These are phyloP conservation scores for Tetheella fluctuosa DNA, from an alignment of 2,888 invertebrate genomes.

Conservation along the genomic window DNA sequence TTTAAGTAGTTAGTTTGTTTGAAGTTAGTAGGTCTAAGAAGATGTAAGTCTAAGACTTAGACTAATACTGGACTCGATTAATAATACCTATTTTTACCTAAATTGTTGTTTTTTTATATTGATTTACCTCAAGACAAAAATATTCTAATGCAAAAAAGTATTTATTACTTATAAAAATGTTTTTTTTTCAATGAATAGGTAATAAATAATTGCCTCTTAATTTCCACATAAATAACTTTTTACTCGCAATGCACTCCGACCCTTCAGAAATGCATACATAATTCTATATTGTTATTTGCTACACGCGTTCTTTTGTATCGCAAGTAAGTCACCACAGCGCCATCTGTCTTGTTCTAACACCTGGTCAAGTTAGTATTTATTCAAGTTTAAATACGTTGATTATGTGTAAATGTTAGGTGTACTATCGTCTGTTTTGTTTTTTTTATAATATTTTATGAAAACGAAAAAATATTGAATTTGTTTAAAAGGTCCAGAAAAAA, in stretches of 20 bases:
- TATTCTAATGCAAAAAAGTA: no score
- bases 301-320: slow-evolving; percentile 27
- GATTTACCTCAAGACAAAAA: no score
- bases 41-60: no score
- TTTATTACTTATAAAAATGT: not conserved
- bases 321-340: slow-evolving; percentile 40
- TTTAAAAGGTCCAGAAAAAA: no score
- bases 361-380: slow-evolving; percentile 32
- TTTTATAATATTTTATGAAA: no score
- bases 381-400: slow-evolving; percentile 12
- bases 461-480: no score
- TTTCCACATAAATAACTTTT: slow-evolving; percentile 6
- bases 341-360: slow-evolving; percentile 52
- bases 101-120: no score
- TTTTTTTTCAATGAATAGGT: not conserved
- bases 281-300: slow-evolving; percentile 31
- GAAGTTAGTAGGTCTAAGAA: no score
- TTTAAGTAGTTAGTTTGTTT: not conserved
- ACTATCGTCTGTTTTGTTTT: no score
- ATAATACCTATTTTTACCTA: no score
- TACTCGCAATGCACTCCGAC: slow-evolving; percentile 23
- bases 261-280: slow-evolving; percentile 22
- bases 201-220: not conserved
- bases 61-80: no score
- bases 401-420: not conserved